Percentiles rank a stretch among this genome's conserved stretches.
Evolutionary conservation across 2,888 invertebrate species (phyloP).

Genomic region (Blastobasis adustella): DNA sequence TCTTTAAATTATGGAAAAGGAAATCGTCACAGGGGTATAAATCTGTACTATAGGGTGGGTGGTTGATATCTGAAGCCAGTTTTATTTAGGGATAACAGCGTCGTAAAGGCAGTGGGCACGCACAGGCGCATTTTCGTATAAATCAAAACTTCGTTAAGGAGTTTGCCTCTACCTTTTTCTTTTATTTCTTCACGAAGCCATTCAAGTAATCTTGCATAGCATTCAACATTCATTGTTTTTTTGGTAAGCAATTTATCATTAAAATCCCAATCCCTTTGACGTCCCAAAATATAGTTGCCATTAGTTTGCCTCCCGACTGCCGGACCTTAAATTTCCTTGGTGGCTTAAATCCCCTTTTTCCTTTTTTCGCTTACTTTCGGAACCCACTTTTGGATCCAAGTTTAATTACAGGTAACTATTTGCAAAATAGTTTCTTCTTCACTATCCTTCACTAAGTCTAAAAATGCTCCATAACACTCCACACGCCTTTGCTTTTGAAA

Average conservation of each 20-base stretch:
- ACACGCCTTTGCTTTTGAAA: neutral
- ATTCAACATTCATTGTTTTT: neutral
- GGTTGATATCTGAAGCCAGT: neutral
- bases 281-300: neutral
- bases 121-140: neutral
- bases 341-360: neutral
- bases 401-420: neutral
- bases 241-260: neutral
- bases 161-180: neutral
- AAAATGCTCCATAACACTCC: neutral
- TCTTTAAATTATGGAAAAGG: neutral
- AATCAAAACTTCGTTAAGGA: too few species aligned
- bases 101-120: neutral
- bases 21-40: neutral
- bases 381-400: neutral
- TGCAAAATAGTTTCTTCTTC: neutral
- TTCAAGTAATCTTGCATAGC: neutral
- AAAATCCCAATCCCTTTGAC: neutral
- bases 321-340: neutral
- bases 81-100: neutral
- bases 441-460: neutral
- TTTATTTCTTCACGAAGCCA: neutral
- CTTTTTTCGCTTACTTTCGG: neutral
- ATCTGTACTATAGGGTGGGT: neutral
- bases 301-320: neutral